Evolutionary conservation across 2,797 vertebrate genomes (phyloP).

Genomic region (Phrynocephalus forsythii): DNA sequence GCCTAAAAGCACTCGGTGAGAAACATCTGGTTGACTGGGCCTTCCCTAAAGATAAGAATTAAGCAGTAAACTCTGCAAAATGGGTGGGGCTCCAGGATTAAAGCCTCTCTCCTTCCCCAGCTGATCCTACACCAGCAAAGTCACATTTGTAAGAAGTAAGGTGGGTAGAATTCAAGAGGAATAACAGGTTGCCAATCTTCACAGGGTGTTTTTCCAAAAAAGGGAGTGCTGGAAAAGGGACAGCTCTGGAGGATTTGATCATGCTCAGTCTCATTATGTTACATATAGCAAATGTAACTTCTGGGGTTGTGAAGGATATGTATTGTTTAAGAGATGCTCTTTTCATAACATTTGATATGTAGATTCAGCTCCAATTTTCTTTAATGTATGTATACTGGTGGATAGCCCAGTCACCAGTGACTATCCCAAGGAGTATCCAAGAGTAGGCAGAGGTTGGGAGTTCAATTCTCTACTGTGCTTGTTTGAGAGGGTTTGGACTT

Average conservation of each 20-base stretch:
- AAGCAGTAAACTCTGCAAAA: neutral
- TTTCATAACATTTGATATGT: neutral
- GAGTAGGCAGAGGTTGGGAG: too few relatives aligned
- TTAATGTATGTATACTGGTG: neutral
- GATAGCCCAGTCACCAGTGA: too few relatives aligned
- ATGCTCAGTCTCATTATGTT: neutral
- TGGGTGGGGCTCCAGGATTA: neutral
- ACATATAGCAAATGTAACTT: neutral
- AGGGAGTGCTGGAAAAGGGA: neutral
- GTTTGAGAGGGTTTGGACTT: too few relatives aligned
- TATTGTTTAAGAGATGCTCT: neutral
- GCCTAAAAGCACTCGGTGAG: neutral
- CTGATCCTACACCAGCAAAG: neutral
- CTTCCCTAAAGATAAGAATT: neutral
- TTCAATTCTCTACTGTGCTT: too few relatives aligned
- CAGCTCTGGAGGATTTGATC: neutral
- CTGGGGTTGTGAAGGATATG: neutral
- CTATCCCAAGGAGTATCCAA: too few relatives aligned
- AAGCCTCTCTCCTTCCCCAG: neutral
- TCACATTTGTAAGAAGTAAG: neutral
- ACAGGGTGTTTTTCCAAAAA: neutral
- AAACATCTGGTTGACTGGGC: neutral
- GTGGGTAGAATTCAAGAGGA: neutral
- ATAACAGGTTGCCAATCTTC: neutral
- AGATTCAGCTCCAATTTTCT: neutral